A percentile compares a stretch with the other conserved stretches of the same genome.
Conservation (phyloP, 1,140 invertebrate genomes). For the Kradibia gibbosae region DNA sequence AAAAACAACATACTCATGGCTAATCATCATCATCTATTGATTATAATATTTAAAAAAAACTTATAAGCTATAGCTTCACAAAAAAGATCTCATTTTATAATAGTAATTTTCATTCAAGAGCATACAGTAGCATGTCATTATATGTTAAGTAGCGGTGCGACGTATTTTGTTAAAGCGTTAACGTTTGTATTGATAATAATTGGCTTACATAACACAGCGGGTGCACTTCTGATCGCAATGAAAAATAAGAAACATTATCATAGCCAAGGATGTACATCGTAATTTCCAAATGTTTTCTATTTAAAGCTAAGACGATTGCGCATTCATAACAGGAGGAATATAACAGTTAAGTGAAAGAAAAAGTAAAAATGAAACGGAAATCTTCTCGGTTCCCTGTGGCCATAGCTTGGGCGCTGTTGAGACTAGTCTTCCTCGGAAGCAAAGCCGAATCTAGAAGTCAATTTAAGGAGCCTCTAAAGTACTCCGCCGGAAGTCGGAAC, state of each 20-base stretch:
- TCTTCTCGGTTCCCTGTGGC: neutral
- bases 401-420: neutral
- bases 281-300: slow-evolving; percentile 20
- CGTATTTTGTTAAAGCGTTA: neutral
- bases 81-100: too few species aligned
- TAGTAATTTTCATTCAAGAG: too few species aligned
- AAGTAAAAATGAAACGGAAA: neutral
- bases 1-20: too few species aligned
- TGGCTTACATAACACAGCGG: neutral
- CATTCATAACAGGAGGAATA: neutral
- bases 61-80: too few species aligned
- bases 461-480: slow-evolving; percentile 35
- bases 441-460: neutral
- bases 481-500: slow-evolving; percentile 32
- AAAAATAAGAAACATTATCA: neutral
- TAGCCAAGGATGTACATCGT: neutral
- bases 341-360: neutral
- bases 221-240: neutral
- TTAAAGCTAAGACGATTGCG: neutral
- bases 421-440: neutral
- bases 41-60: too few species aligned
- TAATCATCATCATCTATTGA: too few species aligned
- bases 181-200: neutral
- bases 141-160: neutral
- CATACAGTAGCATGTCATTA: neutral